A percentile compares a stretch with the other conserved stretches of the same genome.
Evolutionary conservation across 2,888 invertebrate genomes (phyloP).

Genomic region (Peribatodes rhomboidaria): DNA sequence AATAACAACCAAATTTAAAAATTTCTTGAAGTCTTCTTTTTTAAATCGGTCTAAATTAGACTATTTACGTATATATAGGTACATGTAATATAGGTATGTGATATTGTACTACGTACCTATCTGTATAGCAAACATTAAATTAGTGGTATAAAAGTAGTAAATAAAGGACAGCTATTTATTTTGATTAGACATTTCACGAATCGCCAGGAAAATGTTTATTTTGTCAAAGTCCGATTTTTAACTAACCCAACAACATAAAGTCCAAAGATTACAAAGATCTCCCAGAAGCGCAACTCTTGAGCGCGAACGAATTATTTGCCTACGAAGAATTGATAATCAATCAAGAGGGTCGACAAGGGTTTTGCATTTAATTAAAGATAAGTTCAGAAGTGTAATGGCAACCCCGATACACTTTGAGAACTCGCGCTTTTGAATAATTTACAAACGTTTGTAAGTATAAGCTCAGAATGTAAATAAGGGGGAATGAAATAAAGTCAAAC

Average conservation of each 20-base stretch:
- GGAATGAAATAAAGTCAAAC: background rate
- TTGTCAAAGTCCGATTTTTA: background rate
- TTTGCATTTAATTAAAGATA: conserved; percentile 53
- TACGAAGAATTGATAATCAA: conserved; percentile 49
- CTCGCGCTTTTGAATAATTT: conserved; percentile 28
- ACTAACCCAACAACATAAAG: conserved; percentile 8
- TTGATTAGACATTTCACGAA: background rate
- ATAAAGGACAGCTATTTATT: no score
- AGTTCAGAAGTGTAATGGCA: conserved; percentile 35
- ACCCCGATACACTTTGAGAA: conserved; percentile 25
- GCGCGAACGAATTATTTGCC: conserved; percentile 12
- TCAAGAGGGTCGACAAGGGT: conserved; percentile 54
- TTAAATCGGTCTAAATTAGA: no score
- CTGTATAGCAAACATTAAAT: no score
- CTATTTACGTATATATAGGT: no score
- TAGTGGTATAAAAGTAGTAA: no score
- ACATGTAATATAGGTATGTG: no score
- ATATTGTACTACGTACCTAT: no score
- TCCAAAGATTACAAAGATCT: conserved; percentile 19
- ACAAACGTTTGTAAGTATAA: conserved; percentile 14
- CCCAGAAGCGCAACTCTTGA: conserved; percentile 18
- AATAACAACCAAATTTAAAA: no score
- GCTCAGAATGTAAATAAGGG: conserved; percentile 11
- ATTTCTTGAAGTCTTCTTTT: no score
- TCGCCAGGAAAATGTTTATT: background rate